These are phyloP conservation scores for Ferrisia virgata DNA, from an alignment of 2,888 invertebrate genomes.

Conservation along the genomic window DNA sequence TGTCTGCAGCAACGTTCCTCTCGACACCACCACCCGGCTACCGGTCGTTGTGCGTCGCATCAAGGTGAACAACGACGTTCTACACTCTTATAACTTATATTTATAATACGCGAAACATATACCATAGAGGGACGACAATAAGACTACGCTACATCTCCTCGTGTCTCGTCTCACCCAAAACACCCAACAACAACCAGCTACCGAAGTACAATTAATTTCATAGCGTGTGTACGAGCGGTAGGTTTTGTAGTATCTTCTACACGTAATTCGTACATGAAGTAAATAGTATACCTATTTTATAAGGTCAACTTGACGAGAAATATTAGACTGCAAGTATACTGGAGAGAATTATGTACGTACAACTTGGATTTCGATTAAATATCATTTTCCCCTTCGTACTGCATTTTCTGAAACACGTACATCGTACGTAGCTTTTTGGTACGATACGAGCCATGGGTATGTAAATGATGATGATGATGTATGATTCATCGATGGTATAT, in stretches of 20 bases:
- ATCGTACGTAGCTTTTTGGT: too few species aligned
- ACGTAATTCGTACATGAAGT: not conserved
- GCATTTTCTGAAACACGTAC: too few species aligned
- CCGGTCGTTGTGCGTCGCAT: not conserved
- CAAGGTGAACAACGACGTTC: not conserved
- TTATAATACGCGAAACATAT: not conserved
- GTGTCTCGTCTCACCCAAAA: not conserved
- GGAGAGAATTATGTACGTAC: too few species aligned
- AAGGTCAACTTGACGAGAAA: not conserved
- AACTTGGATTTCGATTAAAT: not conserved
- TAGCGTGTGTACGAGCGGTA: not conserved
- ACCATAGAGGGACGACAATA: not conserved
- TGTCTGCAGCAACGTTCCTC: not conserved
- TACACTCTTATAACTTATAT: too few species aligned
- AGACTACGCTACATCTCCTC: not conserved
- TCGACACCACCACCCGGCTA: not conserved
- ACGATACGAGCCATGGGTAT: too few species aligned
- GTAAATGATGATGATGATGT: not conserved
- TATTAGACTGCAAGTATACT: not conserved
- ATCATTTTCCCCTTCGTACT: not conserved
- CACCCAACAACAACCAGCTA: not conserved
- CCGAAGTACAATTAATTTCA: slow-evolving; percentile 13
- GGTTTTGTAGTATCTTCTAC: too few species aligned
- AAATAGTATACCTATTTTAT: not conserved
- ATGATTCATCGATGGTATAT: not conserved